Evolutionary conservation across 2,113 vertebrate species (phyloP), one percentile per base, ranked within the genome.

Genomic region (Hippocampus comes): DNA sequence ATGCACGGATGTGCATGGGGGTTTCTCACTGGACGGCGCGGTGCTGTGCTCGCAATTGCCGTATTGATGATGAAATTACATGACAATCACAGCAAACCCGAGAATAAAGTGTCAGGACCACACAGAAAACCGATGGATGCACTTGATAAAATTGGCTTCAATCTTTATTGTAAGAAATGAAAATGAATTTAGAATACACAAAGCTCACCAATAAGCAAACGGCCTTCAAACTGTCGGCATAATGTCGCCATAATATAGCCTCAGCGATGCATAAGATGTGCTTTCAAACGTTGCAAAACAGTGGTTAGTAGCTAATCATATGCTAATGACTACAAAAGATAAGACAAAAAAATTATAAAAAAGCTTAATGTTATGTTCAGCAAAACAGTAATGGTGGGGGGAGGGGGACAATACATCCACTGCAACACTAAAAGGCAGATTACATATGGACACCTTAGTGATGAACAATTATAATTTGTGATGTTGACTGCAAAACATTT

Each of bases 131-230:
- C 73, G n/a, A 20, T 27, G 41, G 30, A 64, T 55, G 41, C 70
- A 3, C 43, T 30, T 70, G 53, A 41, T 79, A 77, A 80, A 87
- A 78, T 73, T 59, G 68, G 64, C 38, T 51, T 79, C 49, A 71
- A 51, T 71, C 61, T 89, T 89, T 89, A 89, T 88, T 88, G 69
- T 81, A 23, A 71, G 63, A 79, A 88, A 76, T 74, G 15, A 74
- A 83, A 82, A 15, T 49, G 27, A 14, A 74, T 75, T 65, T 1
- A 42, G 48, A 38, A 38, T 51, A 72, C 68, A 69, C 11, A 41
- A 49, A 83, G 41, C 67, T 63, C 48, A 25, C 21, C 55, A 71
- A 63, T 15, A 71, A 23, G 7, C 25, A 30, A 68, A 65, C 21
- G n/a, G 17, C 25, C 63, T 27, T 72, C 27, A 64, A 76, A 72